These are phyloP conservation scores for Eristalis intricaria DNA, from an alignment of 2,888 invertebrate species.

Conservation along the genomic window DNA sequence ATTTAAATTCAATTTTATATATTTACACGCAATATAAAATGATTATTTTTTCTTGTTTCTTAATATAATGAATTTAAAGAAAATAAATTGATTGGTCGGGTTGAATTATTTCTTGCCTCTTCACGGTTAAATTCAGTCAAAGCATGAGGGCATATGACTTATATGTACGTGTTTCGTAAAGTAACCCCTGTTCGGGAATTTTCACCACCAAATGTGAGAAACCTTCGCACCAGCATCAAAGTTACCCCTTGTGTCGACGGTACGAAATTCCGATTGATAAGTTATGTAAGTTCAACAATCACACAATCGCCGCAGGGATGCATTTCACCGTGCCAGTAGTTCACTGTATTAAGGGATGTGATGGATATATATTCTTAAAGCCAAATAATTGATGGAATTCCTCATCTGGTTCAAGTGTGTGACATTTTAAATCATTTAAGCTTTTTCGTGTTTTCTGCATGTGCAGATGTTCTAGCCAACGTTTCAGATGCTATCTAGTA, in stretches of 20 bases:
- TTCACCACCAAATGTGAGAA: neutral
- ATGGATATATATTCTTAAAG: neutral
- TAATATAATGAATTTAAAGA: too few species aligned
- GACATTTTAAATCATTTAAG: neutral
- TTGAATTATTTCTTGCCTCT: neutral
- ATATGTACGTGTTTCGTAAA: neutral
- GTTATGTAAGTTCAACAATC: neutral
- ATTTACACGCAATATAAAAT: too few species aligned
- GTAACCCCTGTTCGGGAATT: neutral
- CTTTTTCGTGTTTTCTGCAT: neutral
- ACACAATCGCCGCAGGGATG: neutral
- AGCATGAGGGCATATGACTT: neutral
- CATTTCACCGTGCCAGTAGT: neutral
- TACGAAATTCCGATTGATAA: neutral
- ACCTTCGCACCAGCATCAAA: neutral
- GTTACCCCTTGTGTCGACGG: neutral
- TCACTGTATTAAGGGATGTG: neutral
- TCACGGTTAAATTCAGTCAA: neutral
- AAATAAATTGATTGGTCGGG: too few species aligned
- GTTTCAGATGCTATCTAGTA: too few species aligned
- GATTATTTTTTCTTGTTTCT: too few species aligned
- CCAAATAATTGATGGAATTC: neutral
- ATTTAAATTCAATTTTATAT: too few species aligned
- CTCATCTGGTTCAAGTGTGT: neutral
- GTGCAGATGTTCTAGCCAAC: too few species aligned